phyloP scores from a whole-genome alignment of 2,113 vertebrate genomes.

The Tychaedon coryphoeus region DNA sequence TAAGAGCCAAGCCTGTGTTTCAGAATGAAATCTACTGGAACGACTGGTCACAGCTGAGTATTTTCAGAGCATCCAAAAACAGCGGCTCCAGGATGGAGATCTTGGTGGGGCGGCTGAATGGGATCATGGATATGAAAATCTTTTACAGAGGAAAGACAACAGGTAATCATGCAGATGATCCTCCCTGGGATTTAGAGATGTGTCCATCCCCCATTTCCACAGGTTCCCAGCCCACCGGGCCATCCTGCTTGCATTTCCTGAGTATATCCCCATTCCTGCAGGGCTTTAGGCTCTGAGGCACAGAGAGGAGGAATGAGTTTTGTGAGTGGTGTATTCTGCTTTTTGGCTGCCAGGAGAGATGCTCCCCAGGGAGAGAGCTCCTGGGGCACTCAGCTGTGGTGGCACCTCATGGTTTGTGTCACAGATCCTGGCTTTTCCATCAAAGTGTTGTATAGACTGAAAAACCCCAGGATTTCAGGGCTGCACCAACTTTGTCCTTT shows the following conservation, averaged over 20 bases:
- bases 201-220: not conserved
- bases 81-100: conserved; percentile 81
- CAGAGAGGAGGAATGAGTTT: not conserved
- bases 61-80: conserved; percentile 91
- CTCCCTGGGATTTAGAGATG: not conserved
- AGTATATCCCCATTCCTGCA: not conserved
- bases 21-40: conserved; percentile 98
- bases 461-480: not conserved
- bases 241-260: not conserved
- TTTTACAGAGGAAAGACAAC: conserved; percentile 91
- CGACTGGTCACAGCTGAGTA: conserved; percentile 96
- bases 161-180: conserved; percentile 68
- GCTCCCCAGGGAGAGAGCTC: not conserved
- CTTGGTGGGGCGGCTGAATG: conserved; percentile 85
- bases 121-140: conserved; percentile 98
- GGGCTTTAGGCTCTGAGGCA: not conserved
- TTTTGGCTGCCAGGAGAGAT: not conserved
- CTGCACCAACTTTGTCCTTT: not conserved
- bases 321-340: not conserved
- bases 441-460: fast-evolving
- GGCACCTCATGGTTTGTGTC: not conserved
- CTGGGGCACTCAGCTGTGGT: fast-evolving
- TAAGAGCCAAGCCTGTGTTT: conserved; percentile 40
- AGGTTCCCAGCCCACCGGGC: not conserved
- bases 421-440: not conserved